Evolutionary conservation across 2,888 invertebrate genomes (phyloP).

Genomic region (Nineta flava): DNA sequence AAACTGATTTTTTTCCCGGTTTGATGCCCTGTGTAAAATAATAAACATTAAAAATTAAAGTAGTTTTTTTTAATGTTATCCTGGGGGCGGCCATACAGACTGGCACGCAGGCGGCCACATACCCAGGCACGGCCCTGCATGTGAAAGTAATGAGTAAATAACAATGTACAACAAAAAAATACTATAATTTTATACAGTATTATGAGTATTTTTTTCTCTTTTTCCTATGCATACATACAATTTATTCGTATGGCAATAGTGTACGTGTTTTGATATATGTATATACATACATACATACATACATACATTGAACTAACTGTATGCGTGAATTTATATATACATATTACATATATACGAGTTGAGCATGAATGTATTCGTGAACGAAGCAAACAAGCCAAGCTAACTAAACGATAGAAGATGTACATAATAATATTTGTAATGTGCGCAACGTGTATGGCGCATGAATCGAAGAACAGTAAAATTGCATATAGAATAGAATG

Average conservation of each 20-base stretch:
- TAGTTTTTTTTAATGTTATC: too few species aligned
- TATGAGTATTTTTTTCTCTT: too few species aligned
- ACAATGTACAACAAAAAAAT: too few species aligned
- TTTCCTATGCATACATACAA: neutral
- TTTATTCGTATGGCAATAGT: neutral
- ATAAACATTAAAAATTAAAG: too few species aligned
- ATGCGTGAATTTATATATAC: neutral
- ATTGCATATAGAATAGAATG: neutral
- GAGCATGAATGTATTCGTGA: neutral
- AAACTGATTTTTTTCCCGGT: too few species aligned
- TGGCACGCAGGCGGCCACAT: too few species aligned
- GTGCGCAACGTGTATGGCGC: neutral
- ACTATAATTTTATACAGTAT: too few species aligned
- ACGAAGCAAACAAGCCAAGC: neutral
- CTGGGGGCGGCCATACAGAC: too few species aligned
- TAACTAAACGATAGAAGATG: too few species aligned
- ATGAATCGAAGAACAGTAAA: neutral
- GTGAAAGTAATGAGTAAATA: too few species aligned
- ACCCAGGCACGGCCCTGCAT: too few species aligned
- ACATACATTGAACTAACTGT: neutral
- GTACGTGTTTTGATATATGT: neutral
- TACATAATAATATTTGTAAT: neutral
- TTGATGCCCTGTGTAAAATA: too few species aligned
- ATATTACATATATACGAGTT: neutral
- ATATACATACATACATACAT: neutral